Base-by-base conservation (phyloP, 2,888 invertebrate species). In the Tetranychus truncatus region DNA sequence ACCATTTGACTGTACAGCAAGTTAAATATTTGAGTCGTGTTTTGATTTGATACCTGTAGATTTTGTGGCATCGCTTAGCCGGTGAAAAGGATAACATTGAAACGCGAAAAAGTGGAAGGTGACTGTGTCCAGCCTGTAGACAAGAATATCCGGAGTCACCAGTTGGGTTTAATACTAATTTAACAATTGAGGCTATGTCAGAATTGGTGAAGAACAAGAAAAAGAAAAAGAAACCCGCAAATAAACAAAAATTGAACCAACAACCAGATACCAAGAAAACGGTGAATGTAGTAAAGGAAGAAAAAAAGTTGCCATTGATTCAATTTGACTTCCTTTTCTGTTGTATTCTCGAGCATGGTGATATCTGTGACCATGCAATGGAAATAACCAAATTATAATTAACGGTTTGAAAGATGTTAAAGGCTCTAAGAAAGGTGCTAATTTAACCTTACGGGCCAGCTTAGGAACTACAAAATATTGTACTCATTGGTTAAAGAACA, bases 391-490 rank as follows among this genome's bases (percentile, higher is more conserved):
- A 24, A 15, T 71, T 18, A 71, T 67, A 9, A n/a, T 21, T 44
- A 75, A 71, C 55, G 67, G 67, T 71, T 21, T 21, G 20, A 21
- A 45, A 55, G 65, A 46, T 65, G n/a, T 24, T 24, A 46, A 73
- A 73, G 21, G 24, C 20, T 45, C 44, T 18, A 46, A 46, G 72
- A 72, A 72, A 72, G 46, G 46, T 72, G 34, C 45, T 46, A 45
- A 44, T 72, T 44, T 72, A n/a, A 65, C 92, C 80, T 88, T 99
- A 80, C 97, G 97, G 86, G 95, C 96, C 79, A 95, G 95, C 80
- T 87, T 99, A 80, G 99, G 99, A 78, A 99, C 99, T 80, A 99
- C 99, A 81, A 99, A 99, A 86, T 99, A 99, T 85, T 99, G 99
- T 87, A 96, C 96, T 83, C 95, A 96, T 86, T 99, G 97, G 84